Evolutionary conservation across 1,140 invertebrate genomes (phyloP).

Genomic region (Wasmannia auropunctata): DNA sequence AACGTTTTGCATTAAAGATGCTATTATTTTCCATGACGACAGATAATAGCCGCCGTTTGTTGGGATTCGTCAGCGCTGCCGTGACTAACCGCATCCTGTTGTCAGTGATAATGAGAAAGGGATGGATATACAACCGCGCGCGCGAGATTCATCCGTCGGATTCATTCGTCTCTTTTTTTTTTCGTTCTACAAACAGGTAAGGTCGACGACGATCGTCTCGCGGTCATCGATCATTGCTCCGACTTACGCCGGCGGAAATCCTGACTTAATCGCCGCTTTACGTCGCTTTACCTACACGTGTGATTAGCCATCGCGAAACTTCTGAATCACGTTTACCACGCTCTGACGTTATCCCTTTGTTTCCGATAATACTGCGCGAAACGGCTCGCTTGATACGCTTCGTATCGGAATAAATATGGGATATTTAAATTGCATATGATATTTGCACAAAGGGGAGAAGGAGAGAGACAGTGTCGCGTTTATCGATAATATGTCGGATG

Average conservation of each 20-base stretch:
- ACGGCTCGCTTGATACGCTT: slow-evolving; percentile 10
- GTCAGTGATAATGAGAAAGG: slow-evolving; percentile 29
- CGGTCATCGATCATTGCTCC: neutral
- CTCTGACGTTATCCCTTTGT: neutral
- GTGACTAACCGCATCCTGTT: slow-evolving; percentile 55
- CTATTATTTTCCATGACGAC: slow-evolving; percentile 50
- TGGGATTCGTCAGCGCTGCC: slow-evolving; percentile 35
- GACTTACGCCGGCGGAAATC: slow-evolving; percentile 12
- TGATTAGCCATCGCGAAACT: slow-evolving; percentile 6
- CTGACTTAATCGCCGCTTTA: neutral
- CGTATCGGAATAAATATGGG: slow-evolving; percentile 13
- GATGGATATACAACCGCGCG: neutral
- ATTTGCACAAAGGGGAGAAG: neutral
- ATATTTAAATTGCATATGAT: slow-evolving; percentile 39
- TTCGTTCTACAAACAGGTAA: neutral
- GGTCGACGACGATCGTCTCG: neutral
- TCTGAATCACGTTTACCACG: slow-evolving; percentile 9
- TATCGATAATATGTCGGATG: slow-evolving; percentile 16
- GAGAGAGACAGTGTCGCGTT: neutral
- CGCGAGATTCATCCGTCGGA: neutral
- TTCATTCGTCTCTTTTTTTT: too few relatives aligned
- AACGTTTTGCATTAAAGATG: slow-evolving; percentile 20
- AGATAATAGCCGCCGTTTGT: slow-evolving; percentile 49
- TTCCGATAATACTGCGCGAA: neutral
- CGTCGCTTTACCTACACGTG: neutral